phyloP scores from a whole-genome alignment of 2,113 vertebrate genomes.

The Columba janthina region DNA sequence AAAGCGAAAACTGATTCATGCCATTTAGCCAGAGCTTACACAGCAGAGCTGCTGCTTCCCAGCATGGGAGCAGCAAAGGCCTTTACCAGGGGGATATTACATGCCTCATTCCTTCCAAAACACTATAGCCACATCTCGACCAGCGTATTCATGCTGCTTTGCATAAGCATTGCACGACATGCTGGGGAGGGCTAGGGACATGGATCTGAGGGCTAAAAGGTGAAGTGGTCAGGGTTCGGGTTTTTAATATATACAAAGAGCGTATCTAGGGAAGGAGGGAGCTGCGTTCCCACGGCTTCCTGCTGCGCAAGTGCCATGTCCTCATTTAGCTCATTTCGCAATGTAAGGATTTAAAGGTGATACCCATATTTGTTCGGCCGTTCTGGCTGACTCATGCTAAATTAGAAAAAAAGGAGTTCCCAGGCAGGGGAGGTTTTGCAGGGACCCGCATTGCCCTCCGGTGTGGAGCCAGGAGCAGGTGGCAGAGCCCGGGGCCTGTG shows the following conservation, averaged over 20 bases:
- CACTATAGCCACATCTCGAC: fast-evolving
- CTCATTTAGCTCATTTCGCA: fast-evolving
- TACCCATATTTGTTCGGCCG: fast-evolving
- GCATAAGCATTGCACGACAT: fast-evolving
- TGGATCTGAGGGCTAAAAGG: not conserved
- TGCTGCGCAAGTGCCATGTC: not conserved
- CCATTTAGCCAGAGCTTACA: fast-evolving
- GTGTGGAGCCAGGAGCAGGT: not conserved
- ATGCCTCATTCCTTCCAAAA: not conserved
- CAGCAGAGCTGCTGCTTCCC: not conserved
- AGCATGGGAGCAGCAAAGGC: not conserved
- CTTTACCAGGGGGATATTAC: fast-evolving
- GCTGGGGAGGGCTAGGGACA: not conserved
- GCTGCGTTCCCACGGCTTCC: not conserved
- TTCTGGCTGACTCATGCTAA: fast-evolving
- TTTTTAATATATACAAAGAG: fast-evolving
- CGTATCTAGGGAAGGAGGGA: fast-evolving
- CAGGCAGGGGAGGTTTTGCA: fast-evolving
- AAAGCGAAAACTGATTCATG: no score
- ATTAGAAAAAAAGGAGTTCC: not conserved
- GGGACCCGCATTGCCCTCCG: not conserved
- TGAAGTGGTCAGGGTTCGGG: not conserved
- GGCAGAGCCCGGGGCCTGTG: no score
- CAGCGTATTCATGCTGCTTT: fast-evolving
- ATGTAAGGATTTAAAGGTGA: fast-evolving